Base-by-base conservation (phyloP, 1,140 invertebrate genomes). In the Drosophila tropicalis region DNA sequence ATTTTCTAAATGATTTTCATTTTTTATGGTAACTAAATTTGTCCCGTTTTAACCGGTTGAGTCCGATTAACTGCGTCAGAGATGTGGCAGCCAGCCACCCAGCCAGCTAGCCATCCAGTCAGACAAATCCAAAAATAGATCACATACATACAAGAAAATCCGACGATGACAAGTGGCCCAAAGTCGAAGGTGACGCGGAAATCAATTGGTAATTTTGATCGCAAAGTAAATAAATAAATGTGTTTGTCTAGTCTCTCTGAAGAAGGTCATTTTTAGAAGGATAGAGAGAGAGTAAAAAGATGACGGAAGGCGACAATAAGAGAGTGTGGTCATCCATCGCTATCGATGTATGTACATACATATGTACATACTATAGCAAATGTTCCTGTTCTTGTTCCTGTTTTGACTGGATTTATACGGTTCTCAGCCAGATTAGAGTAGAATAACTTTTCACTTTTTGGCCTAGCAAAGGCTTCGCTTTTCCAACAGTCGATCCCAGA, bases 71-170 rank as follows among this genome's bases (percentile, higher is more conserved):
- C n/a, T 51, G 44, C 44, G 44, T 51, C 44, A 51, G 44, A 51
- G 44, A 51, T 51, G 44, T 22, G 19, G 44, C 44, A 51, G 17
- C 17, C 44, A 57, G 32, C 41, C 40, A 51, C n/a, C 25, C 63
- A 72, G 64, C 41, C 54, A 72, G 64, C 22, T n/a, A n/a, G n/a
- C 22, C 40, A 36, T 15, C 25, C 63, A 72, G 64, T 44, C 58
- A 72, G 64, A 72, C 17, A 51, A 15, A 57, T 6, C 39, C 41
- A 13, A 36, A 51, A 51, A 51, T 51, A 51, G 44, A 51, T 12
- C 17, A 51, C 17, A 51, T 12, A 2, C 44, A 47, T 29, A 0
- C 29, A 29, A 29, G 29, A 7, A 47, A 47, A 7, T 9, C 9
- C 44, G 15, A 19, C 44, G 9, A 51, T 22, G 17, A 51, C 44